These are phyloP conservation scores for Apamea epomidion DNA, from an alignment of 2,888 invertebrate species.

Conservation along the genomic window DNA sequence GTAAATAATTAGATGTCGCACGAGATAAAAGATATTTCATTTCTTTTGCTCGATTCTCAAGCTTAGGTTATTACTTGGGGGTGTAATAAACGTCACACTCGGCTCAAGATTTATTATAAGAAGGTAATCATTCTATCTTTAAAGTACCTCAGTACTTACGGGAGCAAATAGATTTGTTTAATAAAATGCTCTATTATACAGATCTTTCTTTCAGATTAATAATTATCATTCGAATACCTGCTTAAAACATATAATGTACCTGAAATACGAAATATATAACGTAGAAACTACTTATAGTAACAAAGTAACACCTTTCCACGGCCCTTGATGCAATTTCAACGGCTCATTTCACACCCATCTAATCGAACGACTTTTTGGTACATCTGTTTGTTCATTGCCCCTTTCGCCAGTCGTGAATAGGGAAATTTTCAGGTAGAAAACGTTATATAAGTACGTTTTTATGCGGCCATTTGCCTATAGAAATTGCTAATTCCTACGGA, in stretches of 20 bases:
- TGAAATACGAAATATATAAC: slow-evolving; percentile 42
- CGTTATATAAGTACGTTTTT: slow-evolving; percentile 33
- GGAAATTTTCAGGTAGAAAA: slow-evolving; percentile 51
- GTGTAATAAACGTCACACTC: slow-evolving; percentile 57
- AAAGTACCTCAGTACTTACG: slow-evolving; percentile 24
- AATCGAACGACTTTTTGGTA: slow-evolving; percentile 74
- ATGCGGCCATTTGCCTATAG: slow-evolving; percentile 37
- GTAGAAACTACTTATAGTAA: slow-evolving; percentile 52
- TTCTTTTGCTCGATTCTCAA: slow-evolving; percentile 40
- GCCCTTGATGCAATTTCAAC: slow-evolving; percentile 74
- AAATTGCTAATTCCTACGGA: slow-evolving; percentile 47
- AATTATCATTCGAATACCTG: not conserved
- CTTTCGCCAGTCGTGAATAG: slow-evolving; percentile 50
- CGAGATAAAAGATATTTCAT: slow-evolving; percentile 40
- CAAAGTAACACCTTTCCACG: slow-evolving; percentile 67
- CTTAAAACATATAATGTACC: slow-evolving; percentile 16
- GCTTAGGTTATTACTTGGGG: slow-evolving; percentile 42
- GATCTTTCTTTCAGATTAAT: not conserved
- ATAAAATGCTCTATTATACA: not conserved
- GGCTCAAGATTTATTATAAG: slow-evolving; percentile 49
- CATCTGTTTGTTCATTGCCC: slow-evolving; percentile 64
- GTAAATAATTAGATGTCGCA: slow-evolving; percentile 16
- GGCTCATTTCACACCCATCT: slow-evolving; percentile 76
- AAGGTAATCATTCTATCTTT: slow-evolving; percentile 43
- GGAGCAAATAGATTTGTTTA: slow-evolving; percentile 29